Conservation (phyloP, 2,888 invertebrate species). For the Anarsia innoxiella region DNA sequence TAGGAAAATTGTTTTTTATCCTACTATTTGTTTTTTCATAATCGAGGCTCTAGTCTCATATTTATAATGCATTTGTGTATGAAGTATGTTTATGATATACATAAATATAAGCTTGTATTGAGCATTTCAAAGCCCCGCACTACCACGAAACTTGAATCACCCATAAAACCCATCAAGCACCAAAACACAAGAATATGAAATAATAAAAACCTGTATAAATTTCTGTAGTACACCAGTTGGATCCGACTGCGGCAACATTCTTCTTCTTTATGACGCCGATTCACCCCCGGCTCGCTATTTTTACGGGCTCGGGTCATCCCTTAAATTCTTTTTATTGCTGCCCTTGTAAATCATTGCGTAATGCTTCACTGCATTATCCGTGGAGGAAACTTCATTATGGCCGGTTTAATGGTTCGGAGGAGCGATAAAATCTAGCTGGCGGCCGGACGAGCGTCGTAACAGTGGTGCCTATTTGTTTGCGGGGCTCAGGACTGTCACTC, state of each 20-base stretch:
- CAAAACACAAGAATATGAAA: conserved; percentile 33
- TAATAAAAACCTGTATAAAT: conserved; percentile 36
- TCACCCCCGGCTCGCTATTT: conserved; percentile 38
- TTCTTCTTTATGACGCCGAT: conserved; percentile 61
- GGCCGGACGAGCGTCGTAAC: conserved; percentile 34
- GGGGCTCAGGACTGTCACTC: conserved; percentile 22
- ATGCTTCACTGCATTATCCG: conserved; percentile 72
- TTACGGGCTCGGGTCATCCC: conserved; percentile 67
- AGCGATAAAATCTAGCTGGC: conserved; percentile 71
- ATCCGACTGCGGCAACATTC: conserved; percentile 49
- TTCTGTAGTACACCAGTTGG: conserved; percentile 30
- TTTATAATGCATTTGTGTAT: too few relatives aligned
- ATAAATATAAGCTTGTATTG: too few relatives aligned
- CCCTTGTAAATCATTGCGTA: conserved; percentile 74
- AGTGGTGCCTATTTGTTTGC: conserved; percentile 26
- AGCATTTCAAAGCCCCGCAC: neutral
- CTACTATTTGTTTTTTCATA: too few relatives aligned
- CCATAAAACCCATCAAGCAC: conserved; percentile 13
- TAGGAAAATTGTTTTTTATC: too few relatives aligned
- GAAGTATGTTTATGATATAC: too few relatives aligned
- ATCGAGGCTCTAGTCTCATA: too few relatives aligned
- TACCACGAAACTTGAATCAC: conserved; percentile 7
- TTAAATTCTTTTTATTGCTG: conserved; percentile 74
- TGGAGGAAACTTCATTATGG: conserved; percentile 73
- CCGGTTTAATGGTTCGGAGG: conserved; percentile 72